Conservation (phyloP, 2,797 vertebrate genomes). For the Eleutherodactylus coqui region DNA sequence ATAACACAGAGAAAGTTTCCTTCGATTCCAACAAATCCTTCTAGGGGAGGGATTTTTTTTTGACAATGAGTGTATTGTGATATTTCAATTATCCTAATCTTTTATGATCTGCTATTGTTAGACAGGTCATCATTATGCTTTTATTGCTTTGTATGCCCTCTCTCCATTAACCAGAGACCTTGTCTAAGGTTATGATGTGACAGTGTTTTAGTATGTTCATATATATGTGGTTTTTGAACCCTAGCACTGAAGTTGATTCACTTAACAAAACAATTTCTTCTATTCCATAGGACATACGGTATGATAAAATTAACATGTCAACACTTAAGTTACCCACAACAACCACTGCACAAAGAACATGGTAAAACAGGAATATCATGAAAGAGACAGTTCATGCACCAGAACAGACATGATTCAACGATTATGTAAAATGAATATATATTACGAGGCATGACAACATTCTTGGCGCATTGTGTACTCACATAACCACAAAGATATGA, state of each 20-base stretch:
- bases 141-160: background rate
- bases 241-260: background rate
- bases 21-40: too few species aligned
- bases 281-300: background rate
- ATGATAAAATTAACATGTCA: background rate
- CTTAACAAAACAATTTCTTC: background rate
- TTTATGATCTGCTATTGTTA: background rate
- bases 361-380: conserved; percentile 36
- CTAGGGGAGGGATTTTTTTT: too few species aligned
- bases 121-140: background rate
- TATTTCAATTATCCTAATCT: background rate
- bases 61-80: too few species aligned
- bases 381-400: conserved; percentile 54
- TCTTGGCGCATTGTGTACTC: conserved; percentile 73
- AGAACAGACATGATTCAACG: conserved; percentile 43
- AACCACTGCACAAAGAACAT: conserved; percentile 33
- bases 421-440: conserved; percentile 65
- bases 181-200: background rate
- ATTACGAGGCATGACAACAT: conserved; percentile 68
- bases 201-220: background rate
- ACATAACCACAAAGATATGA: conserved; percentile 75
- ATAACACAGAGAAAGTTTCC: too few species aligned
- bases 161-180: background rate
- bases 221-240: background rate
- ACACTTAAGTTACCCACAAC: background rate